Percentiles rank a stretch among this genome's conserved stretches.
phyloP scores from a whole-genome alignment of 2,888 invertebrate genomes.

The Pediacus dermestoides region DNA sequence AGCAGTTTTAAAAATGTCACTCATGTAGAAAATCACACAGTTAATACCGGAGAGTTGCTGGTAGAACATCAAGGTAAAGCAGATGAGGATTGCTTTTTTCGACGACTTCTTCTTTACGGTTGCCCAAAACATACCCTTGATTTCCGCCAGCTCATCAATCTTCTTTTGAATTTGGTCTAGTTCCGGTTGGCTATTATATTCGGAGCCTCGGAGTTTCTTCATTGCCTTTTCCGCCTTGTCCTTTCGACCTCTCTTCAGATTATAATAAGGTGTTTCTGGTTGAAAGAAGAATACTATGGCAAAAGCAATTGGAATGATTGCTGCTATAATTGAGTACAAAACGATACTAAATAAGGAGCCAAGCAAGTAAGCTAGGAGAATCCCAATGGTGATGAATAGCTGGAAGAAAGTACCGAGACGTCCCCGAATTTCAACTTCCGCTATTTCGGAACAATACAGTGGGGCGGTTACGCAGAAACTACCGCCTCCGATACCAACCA shows the following conservation, averaged over 20 bases:
- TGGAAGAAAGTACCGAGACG: constrained; percentile 84
- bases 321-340: constrained; percentile 60
- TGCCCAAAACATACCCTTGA: constrained; percentile 22
- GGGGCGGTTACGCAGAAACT: constrained; percentile 82
- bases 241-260: constrained; percentile 61
- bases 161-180: constrained; percentile 27
- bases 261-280: constrained; percentile 82
- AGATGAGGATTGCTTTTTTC: constrained; percentile 64
- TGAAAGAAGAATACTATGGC: constrained; percentile 71
- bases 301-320: constrained; percentile 65
- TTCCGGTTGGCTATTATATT: constrained; percentile 66
- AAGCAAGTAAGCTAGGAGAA: constrained; percentile 70
- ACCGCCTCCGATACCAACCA: constrained; percentile 70
- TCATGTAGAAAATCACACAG: constrained; percentile 76
- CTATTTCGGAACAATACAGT: constrained; percentile 81
- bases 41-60: constrained; percentile 84
- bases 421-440: constrained; percentile 79
- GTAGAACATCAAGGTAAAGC: constrained; percentile 79
- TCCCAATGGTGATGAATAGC: constrained; percentile 78
- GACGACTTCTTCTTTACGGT: constrained; percentile 26
- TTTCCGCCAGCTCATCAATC: constrained; percentile 16
- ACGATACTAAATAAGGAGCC: constrained; percentile 58
- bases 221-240: constrained; percentile 68
- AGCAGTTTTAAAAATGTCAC: constrained; percentile 66
- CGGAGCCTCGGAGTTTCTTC: constrained; percentile 67